Evolutionary conservation across 2,888 invertebrate species (phyloP), one percentile per base, ranked within the genome.

Genomic region (Volucella bombylans): DNA sequence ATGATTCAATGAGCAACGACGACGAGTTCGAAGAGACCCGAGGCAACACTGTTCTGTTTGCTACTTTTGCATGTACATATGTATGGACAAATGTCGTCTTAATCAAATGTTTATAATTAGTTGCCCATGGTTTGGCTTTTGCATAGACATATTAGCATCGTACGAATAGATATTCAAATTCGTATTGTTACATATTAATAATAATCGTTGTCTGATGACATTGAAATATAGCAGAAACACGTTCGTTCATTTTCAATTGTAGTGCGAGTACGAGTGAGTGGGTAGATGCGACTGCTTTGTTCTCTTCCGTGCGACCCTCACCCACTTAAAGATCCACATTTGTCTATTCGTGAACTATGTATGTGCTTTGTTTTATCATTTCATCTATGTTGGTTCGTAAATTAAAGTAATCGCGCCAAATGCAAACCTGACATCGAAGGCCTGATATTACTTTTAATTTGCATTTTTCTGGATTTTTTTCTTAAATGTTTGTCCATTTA

Each of bases 61-160:
- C 31, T 6, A 31, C 6, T 31, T 31, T 31, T 31, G 31, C 31
- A 31, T 31, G 31, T 31, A 23, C 23, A 23, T 23, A 31, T 31
- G 31, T 31, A 31, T 31, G 31, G 6, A 6, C 31, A 31, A 31
- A 31, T 68, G 31, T 2, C 45, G 47, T 49, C 49, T 77, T 47
- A 4, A 41, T 31, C 15, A 43, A 71, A 54, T 79, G 59, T 79
- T 79, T 79, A 79, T 79, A 59, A 72, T 79, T 79, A 79, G 78
- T 65, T 52, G 15, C 64, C 57, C 15, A 61, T 43, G 18, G 12
- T 12, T 31, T 31, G 31, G 31, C 31, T 31, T 31, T 31, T 59
- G 9, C 11, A 14, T 14, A 31, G 9, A 55, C 14, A 31, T 49
- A 38, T 39, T 8, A 14, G 10, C 6, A 6, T 31, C 6, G 6